Evolutionary conservation across 2,797 vertebrate genomes (phyloP), one percentile per base, ranked within the genome.

Genomic region (Chiloscyllium punctatum): DNA sequence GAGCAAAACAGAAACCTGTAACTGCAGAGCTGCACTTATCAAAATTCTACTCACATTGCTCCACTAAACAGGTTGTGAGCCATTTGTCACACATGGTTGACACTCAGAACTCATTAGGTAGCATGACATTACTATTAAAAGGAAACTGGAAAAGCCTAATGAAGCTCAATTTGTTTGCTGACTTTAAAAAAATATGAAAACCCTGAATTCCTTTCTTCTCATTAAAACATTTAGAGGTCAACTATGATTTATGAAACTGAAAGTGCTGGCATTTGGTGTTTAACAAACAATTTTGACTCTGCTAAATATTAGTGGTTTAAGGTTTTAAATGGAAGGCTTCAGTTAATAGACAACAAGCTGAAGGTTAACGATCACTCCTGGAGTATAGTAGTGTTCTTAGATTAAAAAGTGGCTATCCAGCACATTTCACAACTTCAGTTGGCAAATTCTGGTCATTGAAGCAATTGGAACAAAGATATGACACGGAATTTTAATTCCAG

Each of bases 231-330:
- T 74, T 72, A 71, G 94, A 95, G 92, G 57, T 94, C 96, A 96
- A 95, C 96, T 95, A 96, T 96, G 96, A 97, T 97, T 96, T 97
- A 97, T 96, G 66, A 16, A 30, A 79, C 87, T 95, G 95, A 96
- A 96, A 95, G 51, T 96, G 71, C 95, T 94, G 96, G 82, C 96
- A 94, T 0, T 96, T 96, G 96, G 21, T 77, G 37, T 87, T 94
- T n/a, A 84, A 62, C 33, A n/a, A 77, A 69, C 57, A 94, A 21
- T 48, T 94, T 92, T 96, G 96, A 96, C 96, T 74, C 13, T 96
- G 71, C 92, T 96, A 96, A 97, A 96, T 96, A 96, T 96, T 96
- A 97, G 97, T 96, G 96, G 68, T 42, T 96, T 96, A 96, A 96
- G 96, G 95, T 96, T 96, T 96, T 96, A 96, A 95, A 96, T 95